Conservation (phyloP, 37 sponge, comb jelly and placozoan genomes). For the Oopsacas minuta region DNA sequence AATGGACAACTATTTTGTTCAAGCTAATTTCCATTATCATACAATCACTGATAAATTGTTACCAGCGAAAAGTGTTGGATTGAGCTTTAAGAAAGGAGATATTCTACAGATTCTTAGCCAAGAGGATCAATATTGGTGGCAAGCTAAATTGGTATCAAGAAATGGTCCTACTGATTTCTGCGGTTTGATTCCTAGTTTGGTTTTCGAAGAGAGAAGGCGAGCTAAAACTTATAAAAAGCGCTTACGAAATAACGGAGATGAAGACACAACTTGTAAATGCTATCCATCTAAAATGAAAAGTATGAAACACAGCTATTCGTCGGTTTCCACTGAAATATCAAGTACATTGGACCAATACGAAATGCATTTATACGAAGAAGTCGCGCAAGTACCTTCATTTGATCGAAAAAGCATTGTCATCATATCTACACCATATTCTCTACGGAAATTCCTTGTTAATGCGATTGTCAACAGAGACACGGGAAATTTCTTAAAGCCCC, state of each 20-base stretch:
- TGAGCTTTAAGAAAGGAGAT: neutral
- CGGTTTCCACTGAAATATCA: neutral
- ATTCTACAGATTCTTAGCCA: neutral
- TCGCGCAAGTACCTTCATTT: neutral
- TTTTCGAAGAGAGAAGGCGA: slow-evolving; percentile 11
- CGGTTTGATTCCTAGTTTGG: slow-evolving; percentile 9
- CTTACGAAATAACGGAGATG: neutral
- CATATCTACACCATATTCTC: neutral
- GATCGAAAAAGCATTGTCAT: neutral
- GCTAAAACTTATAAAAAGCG: slow-evolving; percentile 6
- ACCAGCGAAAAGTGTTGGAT: slow-evolving; percentile 1
- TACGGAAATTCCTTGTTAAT: neutral
- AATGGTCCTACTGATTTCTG: neutral
- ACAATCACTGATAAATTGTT: neutral
- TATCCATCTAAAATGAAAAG: slow-evolving; percentile 13
- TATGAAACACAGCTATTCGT: slow-evolving; percentile 4
- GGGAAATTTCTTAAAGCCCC: neutral
- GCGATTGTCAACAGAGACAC: neutral
- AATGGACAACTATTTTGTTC: neutral
- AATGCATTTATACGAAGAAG: slow-evolving; percentile 12
- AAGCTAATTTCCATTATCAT: neutral
- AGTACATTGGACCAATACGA: slow-evolving; percentile 4
- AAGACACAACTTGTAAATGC: neutral
- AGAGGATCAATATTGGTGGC: slow-evolving; percentile 17
- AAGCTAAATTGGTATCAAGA: neutral